Evolutionary conservation across 64 coral and sea anemone species (phyloP), one percentile per base, ranked within the genome.

Genomic region (Pocillopora verrucosa): DNA sequence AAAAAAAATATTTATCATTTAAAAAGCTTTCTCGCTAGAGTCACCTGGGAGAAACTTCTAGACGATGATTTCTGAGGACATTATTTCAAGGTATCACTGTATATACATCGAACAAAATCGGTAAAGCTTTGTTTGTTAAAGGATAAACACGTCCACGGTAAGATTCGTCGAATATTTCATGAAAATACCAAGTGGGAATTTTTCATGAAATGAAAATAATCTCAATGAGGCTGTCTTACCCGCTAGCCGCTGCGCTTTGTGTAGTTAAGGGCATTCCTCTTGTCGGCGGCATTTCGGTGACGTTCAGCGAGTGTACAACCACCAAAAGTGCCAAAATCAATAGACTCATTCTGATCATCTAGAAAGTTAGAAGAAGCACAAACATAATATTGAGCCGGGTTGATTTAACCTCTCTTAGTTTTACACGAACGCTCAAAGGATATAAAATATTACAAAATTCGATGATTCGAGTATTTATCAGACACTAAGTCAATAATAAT

Each of bases 281-380:
- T 15, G 20, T 72, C 17, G 82, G 3, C 41, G 41, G 41, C 41
- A 51, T 51, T 22, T 45, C 12, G 10, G 65, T 22, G 34, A 26
- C 37, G 14, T 85, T 41, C 38, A 68, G 17, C 22, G 36, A 37
- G 37, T 85, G 41, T 0, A 57, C 65, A 70, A 72, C 82, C 13
- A 34, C 36, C 16, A 85, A 37, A 85, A 85, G 22, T 11, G 65
- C 35, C 6, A 85, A 19, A 2, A 85, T 72, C 82, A 63, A 85
- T 19, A 58, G 12, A 72, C 5, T 26, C 20, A 73, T 58, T 9
- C 20, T 65, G 11, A 7, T 57, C 64, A 85, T 72, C 82, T 30
- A 37, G 56, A 19, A 14, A 83, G 17, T 58, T 81, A 36, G 37
- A 83, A 30, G 45, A 83, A 30, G n/a, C 22, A 51, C 41, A 41